A percentile compares a stretch with the other conserved stretches of the same genome.
phyloP scores from a whole-genome alignment of 2,888 invertebrate genomes.

The Calameuta idolon region DNA sequence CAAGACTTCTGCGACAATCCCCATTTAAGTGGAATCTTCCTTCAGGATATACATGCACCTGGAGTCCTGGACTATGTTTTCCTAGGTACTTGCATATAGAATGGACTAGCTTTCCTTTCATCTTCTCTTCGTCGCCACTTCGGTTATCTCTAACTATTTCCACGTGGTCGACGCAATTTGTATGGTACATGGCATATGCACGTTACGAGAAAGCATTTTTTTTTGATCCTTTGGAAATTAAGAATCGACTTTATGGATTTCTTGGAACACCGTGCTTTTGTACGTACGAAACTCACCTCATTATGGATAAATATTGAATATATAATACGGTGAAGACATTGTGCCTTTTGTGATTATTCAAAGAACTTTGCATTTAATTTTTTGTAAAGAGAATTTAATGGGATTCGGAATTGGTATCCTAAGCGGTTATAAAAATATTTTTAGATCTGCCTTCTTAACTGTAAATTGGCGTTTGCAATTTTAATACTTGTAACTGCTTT shows the following conservation, averaged over 20 bases:
- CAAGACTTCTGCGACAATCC: constrained; percentile 11
- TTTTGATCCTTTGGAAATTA: background rate
- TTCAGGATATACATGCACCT: background rate
- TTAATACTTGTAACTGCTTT: background rate
- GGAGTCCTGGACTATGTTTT: background rate
- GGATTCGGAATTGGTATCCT: background rate
- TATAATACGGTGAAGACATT: background rate
- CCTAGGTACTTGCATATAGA: background rate
- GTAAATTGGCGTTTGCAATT: background rate
- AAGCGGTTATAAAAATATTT: background rate
- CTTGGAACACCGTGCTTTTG: background rate
- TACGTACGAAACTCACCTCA: background rate
- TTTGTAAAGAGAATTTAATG: background rate
- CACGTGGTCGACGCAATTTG: background rate
- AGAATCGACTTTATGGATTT: background rate
- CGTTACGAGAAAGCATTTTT: background rate
- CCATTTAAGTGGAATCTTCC: constrained; percentile 11
- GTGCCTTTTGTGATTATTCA: background rate
- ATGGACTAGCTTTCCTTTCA: background rate
- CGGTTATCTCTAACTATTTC: background rate
- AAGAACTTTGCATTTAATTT: background rate
- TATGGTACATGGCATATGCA: background rate
- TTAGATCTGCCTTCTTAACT: background rate
- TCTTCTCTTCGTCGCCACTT: background rate
- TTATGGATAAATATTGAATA: background rate